These are phyloP conservation scores for Bradypodion ventrale DNA, from an alignment of 2,797 vertebrate species.

Conservation along the genomic window DNA sequence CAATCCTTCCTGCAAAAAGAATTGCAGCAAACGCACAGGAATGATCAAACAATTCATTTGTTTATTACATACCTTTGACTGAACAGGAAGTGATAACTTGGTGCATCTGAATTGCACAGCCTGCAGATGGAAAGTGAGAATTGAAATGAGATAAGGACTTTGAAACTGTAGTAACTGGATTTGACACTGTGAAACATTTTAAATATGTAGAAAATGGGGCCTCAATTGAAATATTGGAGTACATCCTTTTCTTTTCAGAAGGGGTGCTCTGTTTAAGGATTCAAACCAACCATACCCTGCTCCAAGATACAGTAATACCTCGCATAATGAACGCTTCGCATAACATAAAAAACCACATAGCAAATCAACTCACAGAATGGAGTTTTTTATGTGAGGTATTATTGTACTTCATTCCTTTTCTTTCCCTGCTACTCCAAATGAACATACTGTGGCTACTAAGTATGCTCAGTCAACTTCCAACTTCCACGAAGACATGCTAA, in stretches of 20 bases:
- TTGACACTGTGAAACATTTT: fast-evolving
- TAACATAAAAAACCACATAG: no score
- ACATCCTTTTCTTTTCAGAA: not conserved
- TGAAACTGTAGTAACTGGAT: not conserved
- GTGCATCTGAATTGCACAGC: constrained; percentile 31
- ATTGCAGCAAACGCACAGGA: not conserved
- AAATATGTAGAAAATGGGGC: not conserved
- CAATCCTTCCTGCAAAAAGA: not conserved
- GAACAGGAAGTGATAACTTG: constrained; percentile 55
- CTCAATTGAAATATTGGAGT: not conserved
- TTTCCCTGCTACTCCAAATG: no score
- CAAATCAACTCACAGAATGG: no score
- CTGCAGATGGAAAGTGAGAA: constrained; percentile 57
- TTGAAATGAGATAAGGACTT: constrained; percentile 12
- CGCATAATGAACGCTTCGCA: no score
- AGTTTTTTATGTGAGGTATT: no score
- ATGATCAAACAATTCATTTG: no score
- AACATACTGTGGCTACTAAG: no score
- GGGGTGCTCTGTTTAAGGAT: not conserved
- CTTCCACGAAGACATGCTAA: no score
- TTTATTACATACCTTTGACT: constrained; percentile 64
- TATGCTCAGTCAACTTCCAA: no score
- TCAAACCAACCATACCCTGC: no score
- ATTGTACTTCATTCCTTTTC: no score
- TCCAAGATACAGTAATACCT: no score